Evolutionary conservation across 2,113 vertebrate genomes (phyloP).

Genomic region (Montifringilla adamsi): DNA sequence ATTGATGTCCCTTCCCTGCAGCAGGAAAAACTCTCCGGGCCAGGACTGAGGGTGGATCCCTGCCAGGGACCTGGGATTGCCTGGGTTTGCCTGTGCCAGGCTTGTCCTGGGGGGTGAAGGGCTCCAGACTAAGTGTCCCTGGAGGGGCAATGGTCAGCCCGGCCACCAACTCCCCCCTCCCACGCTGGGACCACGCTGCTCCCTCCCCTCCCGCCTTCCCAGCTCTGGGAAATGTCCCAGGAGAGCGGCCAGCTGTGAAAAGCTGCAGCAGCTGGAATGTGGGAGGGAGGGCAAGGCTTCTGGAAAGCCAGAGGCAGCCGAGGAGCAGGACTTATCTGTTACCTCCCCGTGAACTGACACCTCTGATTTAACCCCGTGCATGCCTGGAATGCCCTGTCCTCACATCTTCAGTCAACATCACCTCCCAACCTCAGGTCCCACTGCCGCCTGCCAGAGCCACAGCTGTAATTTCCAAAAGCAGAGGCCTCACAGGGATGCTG

Average conservation of each 20-base stretch:
- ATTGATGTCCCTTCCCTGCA: constrained; percentile 9
- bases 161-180: background rate
- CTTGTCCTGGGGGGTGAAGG: background rate
- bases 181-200: background rate
- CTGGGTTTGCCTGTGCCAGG: background rate
- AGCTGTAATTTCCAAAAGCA: constrained; percentile 24
- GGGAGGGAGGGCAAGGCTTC: constrained; percentile 38
- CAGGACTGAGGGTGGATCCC: constrained; percentile 4
- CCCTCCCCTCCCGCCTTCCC: background rate
- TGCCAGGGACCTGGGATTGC: constrained; percentile 23
- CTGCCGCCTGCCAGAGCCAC: constrained; percentile 14
- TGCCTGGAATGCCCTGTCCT: constrained; percentile 58
- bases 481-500: constrained; percentile 2
- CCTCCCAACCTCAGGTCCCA: constrained; percentile 35
- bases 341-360: constrained; percentile 66
- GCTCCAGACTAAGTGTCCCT: background rate
- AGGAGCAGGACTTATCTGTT: constrained; percentile 50
- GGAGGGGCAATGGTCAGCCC: background rate
- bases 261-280: constrained; percentile 71
- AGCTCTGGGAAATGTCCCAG: constrained; percentile 66
- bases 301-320: constrained; percentile 1
- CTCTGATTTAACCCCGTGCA: constrained; percentile 40
- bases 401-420: constrained; percentile 60
- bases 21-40: constrained; percentile 11
- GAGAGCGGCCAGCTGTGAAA: constrained; percentile 62